Evolutionary conservation across 1,140 invertebrate species (phyloP), one percentile per base, ranked within the genome.

Genomic region (Wasmannia auropunctata): DNA sequence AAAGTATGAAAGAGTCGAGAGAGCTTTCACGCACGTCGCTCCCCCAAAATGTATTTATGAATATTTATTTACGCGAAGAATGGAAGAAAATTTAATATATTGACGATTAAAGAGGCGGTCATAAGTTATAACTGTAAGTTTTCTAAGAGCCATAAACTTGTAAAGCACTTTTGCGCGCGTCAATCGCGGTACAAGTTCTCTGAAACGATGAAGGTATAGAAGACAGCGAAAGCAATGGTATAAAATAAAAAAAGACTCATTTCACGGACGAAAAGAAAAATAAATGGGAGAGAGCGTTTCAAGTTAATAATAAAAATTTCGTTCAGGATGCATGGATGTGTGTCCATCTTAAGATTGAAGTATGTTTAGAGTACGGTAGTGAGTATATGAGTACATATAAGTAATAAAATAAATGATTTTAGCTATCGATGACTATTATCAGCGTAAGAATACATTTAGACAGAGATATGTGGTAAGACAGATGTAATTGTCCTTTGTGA

Each of bases 401-500:
- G 91, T 90, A 92, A 91, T 93, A 86, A 86, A 89, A 65, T 91
- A 86, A 92, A 63, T 90, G 88, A 91, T 89, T 86, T 90, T 90
- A 90, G 84, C 76, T 93, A 93, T 91, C 88, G 90, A 93, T 94
- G 91, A 93, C 92, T 94, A 93, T 94, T 92, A 93, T 92, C 88
- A 91, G 92, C 79, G 83, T 94, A 94, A 93, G 92, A 93, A 75
- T 94, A 94, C 91, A 93, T 93, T 92, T 94, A 94, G 93, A 93
- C 86, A 91, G 88, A 91, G 88, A 92, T 93, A 94, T 91, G 91
- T 93, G 92, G 90, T 94, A 93, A 94, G 93, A 93, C 93, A 93
- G 92, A 94, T 94, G 91, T 95, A 94, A 95, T 93, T 95, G 94
- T 94, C 93, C 92, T 94, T 94, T 94, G 94, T 95, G 94, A 95